phyloP scores from a whole-genome alignment of 92 coral and sea anemone genomes.

The Porites evermanni region DNA sequence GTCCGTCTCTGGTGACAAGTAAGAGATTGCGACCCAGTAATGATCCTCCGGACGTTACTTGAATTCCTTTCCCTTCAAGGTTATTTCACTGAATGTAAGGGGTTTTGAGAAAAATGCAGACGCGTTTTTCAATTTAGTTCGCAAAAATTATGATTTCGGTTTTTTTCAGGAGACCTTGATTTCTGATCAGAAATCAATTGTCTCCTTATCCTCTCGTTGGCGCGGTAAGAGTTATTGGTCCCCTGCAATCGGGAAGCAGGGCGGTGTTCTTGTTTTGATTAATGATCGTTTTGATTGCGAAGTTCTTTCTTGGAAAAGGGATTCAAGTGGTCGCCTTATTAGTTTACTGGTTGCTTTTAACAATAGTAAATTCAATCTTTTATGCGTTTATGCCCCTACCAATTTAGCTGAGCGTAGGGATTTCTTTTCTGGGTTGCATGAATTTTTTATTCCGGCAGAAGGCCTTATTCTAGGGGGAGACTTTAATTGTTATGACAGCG shows the following conservation, averaged over 20 bases:
- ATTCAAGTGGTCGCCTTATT: background rate
- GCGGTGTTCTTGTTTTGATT: background rate
- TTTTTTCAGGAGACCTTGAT: slow-evolving; percentile 5
- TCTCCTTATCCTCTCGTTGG: background rate
- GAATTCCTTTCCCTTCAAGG: too few relatives aligned
- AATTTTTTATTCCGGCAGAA: background rate
- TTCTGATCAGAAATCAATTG: too few relatives aligned
- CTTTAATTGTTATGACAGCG: background rate
- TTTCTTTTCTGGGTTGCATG: background rate
- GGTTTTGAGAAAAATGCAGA: too few relatives aligned
- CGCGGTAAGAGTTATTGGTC: background rate
- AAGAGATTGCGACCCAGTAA: too few relatives aligned
- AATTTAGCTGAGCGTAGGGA: background rate
- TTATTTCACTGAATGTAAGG: too few relatives aligned
- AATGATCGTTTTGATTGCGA: background rate
- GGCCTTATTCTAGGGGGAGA: background rate
- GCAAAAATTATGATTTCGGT: background rate
- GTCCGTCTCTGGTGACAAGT: too few relatives aligned
- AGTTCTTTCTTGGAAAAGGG: background rate
- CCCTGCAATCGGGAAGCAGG: background rate
- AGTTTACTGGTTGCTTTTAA: background rate
- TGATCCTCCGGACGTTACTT: background rate
- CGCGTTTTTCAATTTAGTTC: background rate
- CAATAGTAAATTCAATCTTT: background rate
- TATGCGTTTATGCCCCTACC: background rate